Base-by-base conservation (phyloP, 2,113 vertebrate species). In the Aspiorhynchus laticeps region DNA sequence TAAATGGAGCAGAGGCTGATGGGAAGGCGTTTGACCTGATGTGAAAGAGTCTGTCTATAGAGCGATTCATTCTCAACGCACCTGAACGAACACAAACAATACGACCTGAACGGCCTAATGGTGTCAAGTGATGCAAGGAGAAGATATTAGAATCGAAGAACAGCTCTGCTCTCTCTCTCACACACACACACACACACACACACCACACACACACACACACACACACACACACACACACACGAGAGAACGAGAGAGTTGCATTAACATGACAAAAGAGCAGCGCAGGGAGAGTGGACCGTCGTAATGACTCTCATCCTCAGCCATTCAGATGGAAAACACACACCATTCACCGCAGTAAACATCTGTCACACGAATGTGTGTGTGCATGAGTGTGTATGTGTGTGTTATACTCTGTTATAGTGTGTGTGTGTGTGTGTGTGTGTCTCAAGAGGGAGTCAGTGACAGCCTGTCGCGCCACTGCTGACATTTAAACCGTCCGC, bases 261-360 rank as follows among this genome's bases (percentile, higher is more conserved):
- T 94, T 93, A 93, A 90, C 85, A 92, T 93, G 91, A 93, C 91
- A 87, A 93, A 94, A 91, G 61, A 17, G 2, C 4, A 43, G 88
- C 89, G 26, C 87, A 91, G 88, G 87, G 31, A 48, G 59, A 69
- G 76, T 51, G 88, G 63, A 89, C 89, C 86, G 84, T 85, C 84
- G 11, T 94, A 93, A 94, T 93, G 90, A 87, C 91, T 92, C 85
- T 87, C 56, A 59, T 59, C 87, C 89, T 46, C 53, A 24, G 86
- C 79, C 89, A 93, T 93, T 93, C 88, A 93, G 92, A 91, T 89
- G 89, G 87, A 87, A 90, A 91, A 88, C 88, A 88, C 90, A 90
- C 91, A 69, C 71, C 91, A 85, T 87, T 91, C 86, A 91, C 92
- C 91, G 91, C 86, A 92, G 89, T 91, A 91, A 91, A 91, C 91